These are phyloP conservation scores for Channallabes apus DNA, from an alignment of 2,797 vertebrate species.

Conservation along the genomic window DNA sequence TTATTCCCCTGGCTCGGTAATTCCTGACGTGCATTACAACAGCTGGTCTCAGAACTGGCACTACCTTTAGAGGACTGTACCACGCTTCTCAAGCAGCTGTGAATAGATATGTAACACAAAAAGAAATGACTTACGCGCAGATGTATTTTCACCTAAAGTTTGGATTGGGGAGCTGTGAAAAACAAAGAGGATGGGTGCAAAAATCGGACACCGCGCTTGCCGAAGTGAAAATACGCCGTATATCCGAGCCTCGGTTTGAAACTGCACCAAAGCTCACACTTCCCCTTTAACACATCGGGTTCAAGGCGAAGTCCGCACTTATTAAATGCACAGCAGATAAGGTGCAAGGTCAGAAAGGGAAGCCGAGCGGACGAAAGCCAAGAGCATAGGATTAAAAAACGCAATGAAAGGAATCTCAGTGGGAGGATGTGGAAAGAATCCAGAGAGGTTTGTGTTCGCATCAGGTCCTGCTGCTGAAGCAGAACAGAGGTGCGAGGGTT, in stretches of 20 bases:
- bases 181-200: slow-evolving; percentile 47
- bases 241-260: slow-evolving; percentile 69
- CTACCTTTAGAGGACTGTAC: slow-evolving; percentile 62
- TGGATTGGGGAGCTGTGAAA: slow-evolving; percentile 57
- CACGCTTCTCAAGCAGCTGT: slow-evolving; percentile 61
- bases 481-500: slow-evolving; percentile 23
- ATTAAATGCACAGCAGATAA: slow-evolving; percentile 72
- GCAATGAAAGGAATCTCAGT: slow-evolving; percentile 67
- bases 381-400: slow-evolving; percentile 72
- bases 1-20: background rate
- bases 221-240: slow-evolving; percentile 64
- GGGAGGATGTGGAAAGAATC: slow-evolving; percentile 63
- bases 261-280: slow-evolving; percentile 66
- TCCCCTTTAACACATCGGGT: slow-evolving; percentile 67
- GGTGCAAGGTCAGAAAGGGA: slow-evolving; percentile 73
- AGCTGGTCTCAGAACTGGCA: slow-evolving; percentile 52
- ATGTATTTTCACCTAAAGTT: slow-evolving; percentile 60
- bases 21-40: background rate
- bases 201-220: slow-evolving; percentile 50
- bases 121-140: slow-evolving; percentile 64
- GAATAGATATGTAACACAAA: slow-evolving; percentile 59
- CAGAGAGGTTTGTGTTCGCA: slow-evolving; percentile 46
- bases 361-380: slow-evolving; percentile 58
- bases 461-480: slow-evolving; percentile 38
- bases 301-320: slow-evolving; percentile 74